Evolutionary conservation across 2,888 invertebrate species (phyloP).

Genomic region (Ochropleura leucogaster): DNA sequence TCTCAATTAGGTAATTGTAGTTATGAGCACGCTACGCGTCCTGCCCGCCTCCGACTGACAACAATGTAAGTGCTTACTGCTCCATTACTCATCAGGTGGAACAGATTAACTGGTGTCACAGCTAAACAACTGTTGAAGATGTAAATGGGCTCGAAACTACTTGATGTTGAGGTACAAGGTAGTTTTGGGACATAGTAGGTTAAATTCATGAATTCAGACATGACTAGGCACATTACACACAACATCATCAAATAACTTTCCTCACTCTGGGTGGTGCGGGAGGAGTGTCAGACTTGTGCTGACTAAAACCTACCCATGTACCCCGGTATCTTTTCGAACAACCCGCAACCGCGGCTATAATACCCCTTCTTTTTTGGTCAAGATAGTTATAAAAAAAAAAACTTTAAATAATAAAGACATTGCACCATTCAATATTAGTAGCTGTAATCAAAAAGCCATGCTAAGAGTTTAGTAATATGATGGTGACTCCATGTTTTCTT

Average conservation of each 20-base stretch:
- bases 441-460: neutral
- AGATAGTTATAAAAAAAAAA: neutral
- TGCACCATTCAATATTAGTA: neutral
- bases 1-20: constrained; percentile 80
- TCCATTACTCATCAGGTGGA: constrained; percentile 68
- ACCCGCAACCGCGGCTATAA: too few species aligned
- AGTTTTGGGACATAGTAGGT: neutral
- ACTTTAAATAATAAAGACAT: neutral
- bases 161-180: neutral
- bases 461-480: neutral
- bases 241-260: too few species aligned
- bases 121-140: constrained; percentile 11
- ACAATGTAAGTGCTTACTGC: constrained; percentile 58
- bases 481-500: neutral
- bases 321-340: too few species aligned
- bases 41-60: constrained; percentile 67
- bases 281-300: too few species aligned
- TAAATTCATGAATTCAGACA: too few species aligned
- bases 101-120: constrained; percentile 58
- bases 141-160: constrained; percentile 9
- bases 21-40: constrained; percentile 68
- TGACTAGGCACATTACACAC: too few species aligned
- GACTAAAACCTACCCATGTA: too few species aligned
- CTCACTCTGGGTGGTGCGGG: too few species aligned
- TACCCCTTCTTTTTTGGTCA: neutral